These are phyloP conservation scores for Peromyscus leucopus DNA, from an alignment of 2,113 vertebrate species.

Conservation along the genomic window DNA sequence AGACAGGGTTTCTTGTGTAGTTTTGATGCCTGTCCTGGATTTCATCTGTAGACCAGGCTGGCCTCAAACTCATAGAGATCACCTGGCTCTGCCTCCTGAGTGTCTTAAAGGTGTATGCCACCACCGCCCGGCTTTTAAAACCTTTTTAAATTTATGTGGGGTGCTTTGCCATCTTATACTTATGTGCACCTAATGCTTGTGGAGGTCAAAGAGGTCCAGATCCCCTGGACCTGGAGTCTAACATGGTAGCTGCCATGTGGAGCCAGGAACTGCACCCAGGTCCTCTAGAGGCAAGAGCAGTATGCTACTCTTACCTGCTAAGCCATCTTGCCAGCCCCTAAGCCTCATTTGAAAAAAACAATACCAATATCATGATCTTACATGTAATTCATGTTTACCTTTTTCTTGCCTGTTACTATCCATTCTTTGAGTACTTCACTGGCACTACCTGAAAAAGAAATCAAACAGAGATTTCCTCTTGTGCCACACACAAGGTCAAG, in stretches of 20 bases:
- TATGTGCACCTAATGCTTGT: background rate
- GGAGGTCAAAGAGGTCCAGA: background rate
- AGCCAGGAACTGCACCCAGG: background rate
- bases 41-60: too few species aligned
- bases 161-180: background rate
- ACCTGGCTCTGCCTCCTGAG: too few species aligned
- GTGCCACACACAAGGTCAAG: background rate
- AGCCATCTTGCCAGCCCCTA: background rate
- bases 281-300: background rate
- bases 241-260: background rate
- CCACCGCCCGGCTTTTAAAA: background rate
- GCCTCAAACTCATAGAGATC: too few species aligned
- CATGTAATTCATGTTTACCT: slow-evolving; percentile 87
- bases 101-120: too few species aligned
- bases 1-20: too few species aligned
- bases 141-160: background rate
- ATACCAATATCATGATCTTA: background rate
- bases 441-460: slow-evolving; percentile 90
- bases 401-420: slow-evolving; percentile 97
- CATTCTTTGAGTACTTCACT: slow-evolving; percentile 97
- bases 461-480: background rate
- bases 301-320: background rate
- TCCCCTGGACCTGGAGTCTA: background rate
- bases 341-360: slow-evolving; percentile 33
- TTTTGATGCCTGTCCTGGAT: too few species aligned